These are phyloP conservation scores for Platichthys flesus DNA, from an alignment of 2,113 vertebrate genomes.

Conservation along the genomic window DNA sequence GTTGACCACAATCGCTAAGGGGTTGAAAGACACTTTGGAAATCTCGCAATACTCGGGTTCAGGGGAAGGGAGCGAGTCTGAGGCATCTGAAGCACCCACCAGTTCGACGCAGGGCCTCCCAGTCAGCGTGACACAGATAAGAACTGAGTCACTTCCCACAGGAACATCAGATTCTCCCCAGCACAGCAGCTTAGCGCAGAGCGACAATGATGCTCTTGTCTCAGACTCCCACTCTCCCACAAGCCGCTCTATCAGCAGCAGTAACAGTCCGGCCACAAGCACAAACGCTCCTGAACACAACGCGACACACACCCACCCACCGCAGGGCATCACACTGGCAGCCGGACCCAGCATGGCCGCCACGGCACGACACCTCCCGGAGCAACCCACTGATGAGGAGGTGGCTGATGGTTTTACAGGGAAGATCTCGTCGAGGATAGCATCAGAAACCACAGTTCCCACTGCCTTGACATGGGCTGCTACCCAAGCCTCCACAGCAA, in stretches of 20 bases:
- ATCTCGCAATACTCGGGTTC: constrained; percentile 48
- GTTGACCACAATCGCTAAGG: constrained; percentile 28
- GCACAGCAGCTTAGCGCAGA: constrained; percentile 45
- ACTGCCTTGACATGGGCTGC: constrained; percentile 49
- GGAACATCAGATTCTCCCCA: constrained; percentile 59
- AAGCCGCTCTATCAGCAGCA: constrained; percentile 48
- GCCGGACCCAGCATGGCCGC: constrained; percentile 24
- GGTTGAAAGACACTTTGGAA: constrained; percentile 22
- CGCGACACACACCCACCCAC: constrained; percentile 49
- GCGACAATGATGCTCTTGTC: constrained; percentile 58
- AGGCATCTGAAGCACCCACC: constrained; percentile 48
- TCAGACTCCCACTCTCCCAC: constrained; percentile 54
- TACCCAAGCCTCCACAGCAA: constrained; percentile 51
- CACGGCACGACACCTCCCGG: constrained; percentile 35
- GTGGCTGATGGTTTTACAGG: constrained; percentile 13
- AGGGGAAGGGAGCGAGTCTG: constrained; percentile 54
- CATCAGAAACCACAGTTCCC: constrained; percentile 60
- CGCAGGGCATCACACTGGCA: constrained; percentile 15
- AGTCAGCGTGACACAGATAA: constrained; percentile 53
- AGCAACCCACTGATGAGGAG: constrained; percentile 28
- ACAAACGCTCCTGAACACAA: constrained; percentile 42
- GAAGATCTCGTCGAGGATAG: constrained; percentile 29
- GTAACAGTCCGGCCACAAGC: constrained; percentile 52
- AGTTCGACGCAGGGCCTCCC: constrained; percentile 34
- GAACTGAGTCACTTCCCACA: constrained; percentile 51